Evolutionary conservation across 2,797 vertebrate species (phyloP).

Genomic region (Pelochelys cantorii): DNA sequence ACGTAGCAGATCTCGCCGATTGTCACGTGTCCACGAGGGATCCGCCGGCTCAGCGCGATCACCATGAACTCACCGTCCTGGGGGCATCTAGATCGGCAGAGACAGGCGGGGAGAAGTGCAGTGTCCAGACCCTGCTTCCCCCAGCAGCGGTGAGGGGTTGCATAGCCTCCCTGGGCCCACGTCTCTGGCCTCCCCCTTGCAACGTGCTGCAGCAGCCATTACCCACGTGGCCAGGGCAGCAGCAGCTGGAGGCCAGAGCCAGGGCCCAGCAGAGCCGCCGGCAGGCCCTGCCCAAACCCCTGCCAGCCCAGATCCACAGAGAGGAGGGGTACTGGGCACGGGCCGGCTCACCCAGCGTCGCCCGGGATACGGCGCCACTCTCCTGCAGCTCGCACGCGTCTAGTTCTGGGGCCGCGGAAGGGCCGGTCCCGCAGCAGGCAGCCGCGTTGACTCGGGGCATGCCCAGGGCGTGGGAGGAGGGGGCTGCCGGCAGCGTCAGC

Average conservation of each 20-base stretch:
- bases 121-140: background rate
- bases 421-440: background rate
- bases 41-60: conserved; percentile 85
- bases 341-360: too few species aligned
- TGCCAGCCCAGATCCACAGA: background rate
- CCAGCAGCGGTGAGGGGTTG: background rate
- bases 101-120: background rate
- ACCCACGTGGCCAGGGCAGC: background rate
- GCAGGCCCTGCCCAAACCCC: background rate
- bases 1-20: conserved; percentile 93
- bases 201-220: background rate
- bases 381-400: too few species aligned
- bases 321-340: background rate
- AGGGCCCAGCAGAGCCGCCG: background rate
- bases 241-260: background rate
- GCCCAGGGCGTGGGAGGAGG: background rate
- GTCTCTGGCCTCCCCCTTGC: background rate
- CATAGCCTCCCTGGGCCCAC: background rate
- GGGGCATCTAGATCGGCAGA: conserved; percentile 79
- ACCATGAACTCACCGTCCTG: conserved; percentile 92
- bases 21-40: conserved; percentile 91
- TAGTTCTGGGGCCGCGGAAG: too few species aligned
- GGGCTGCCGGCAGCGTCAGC: background rate
- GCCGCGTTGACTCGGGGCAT: background rate
- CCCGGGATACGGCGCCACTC: background rate